Conservation (phyloP, 2,113 vertebrate genomes). For the Lampris incognitus region DNA sequence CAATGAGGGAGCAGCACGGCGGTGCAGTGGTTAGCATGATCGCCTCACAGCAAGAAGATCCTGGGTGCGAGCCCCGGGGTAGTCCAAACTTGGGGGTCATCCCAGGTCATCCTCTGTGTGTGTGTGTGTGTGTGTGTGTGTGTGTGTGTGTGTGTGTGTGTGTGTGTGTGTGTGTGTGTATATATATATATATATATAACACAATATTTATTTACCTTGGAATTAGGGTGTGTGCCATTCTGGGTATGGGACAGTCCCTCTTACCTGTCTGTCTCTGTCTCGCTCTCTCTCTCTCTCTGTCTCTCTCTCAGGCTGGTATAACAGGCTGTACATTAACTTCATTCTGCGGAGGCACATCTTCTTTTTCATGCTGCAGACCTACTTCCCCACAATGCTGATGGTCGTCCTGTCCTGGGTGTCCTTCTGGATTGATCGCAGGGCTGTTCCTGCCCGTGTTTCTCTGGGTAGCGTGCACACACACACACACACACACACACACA, state of each 20-base stretch:
- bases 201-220: too few relatives aligned
- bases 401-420: conserved; percentile 95
- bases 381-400: conserved; percentile 95
- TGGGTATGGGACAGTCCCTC: neutral
- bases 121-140: too few relatives aligned
- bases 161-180: too few relatives aligned
- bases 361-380: conserved; percentile 96
- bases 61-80: too few relatives aligned
- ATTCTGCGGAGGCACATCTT: conserved; percentile 92
- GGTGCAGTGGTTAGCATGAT: too few relatives aligned
- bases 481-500: neutral
- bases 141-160: too few relatives aligned
- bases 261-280: neutral
- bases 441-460: conserved; percentile 91
- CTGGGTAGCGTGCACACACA: conserved; percentile 80
- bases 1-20: too few relatives aligned
- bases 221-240: too few relatives aligned
- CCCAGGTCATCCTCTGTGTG: too few relatives aligned
- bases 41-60: too few relatives aligned
- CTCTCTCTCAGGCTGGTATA: conserved; percentile 89
- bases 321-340: conserved; percentile 93
- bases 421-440: conserved; percentile 93
- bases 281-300: conserved; percentile 11
- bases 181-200: too few relatives aligned
- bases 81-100: too few relatives aligned